phyloP scores from a whole-genome alignment of 2,888 invertebrate species.

The Hermaeophaga mercurialis region DNA sequence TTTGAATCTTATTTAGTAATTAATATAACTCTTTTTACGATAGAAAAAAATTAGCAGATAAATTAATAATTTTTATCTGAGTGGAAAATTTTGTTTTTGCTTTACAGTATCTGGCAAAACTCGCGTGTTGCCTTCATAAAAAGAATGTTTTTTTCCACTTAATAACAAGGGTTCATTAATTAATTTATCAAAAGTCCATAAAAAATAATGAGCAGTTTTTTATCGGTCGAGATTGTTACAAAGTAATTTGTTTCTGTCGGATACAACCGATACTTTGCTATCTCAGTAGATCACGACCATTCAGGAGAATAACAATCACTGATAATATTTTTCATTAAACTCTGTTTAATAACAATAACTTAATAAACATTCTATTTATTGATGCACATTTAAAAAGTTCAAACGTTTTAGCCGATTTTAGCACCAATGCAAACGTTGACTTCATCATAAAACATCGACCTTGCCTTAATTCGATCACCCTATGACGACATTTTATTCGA shows the following conservation, averaged over 20 bases:
- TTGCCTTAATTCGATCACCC: too few species aligned
- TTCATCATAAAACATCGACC: too few species aligned
- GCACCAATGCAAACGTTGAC: too few species aligned
- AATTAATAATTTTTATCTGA: not conserved
- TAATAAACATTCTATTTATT: too few species aligned
- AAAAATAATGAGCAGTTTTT: slow-evolving; percentile 1
- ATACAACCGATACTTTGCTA: not conserved
- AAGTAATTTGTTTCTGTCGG: not conserved
- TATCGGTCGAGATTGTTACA: not conserved
- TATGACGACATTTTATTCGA: too few species aligned
- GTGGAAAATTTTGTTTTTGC: not conserved
- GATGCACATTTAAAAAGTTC: too few species aligned
- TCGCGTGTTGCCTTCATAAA: not conserved
- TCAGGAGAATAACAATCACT: not conserved
- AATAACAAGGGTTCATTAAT: slow-evolving; percentile 2
- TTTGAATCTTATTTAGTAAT: not conserved
- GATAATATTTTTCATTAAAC: not conserved
- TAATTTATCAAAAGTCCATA: not conserved
- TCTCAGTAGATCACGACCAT: slow-evolving; percentile 4
- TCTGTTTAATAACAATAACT: too few species aligned
- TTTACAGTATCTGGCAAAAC: not conserved
- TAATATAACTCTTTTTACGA: not conserved
- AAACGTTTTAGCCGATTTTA: too few species aligned
- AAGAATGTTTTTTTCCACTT: not conserved
- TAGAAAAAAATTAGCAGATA: not conserved